Conservation (phyloP, 2,888 invertebrate species). For the Andrena camellia region DNA sequence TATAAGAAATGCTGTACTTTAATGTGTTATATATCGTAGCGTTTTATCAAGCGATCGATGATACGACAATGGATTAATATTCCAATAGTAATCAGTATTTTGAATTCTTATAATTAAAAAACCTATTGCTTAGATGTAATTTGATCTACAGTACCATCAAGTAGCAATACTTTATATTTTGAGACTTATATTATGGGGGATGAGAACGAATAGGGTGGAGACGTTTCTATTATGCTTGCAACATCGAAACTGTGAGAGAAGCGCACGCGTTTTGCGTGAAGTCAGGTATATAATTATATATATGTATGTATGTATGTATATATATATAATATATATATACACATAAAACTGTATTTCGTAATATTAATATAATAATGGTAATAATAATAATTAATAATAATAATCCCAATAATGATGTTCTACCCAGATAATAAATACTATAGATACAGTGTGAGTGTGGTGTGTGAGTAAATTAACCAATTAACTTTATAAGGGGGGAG, state of each 20-base stretch:
- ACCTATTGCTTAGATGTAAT: background rate
- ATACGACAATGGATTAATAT: background rate
- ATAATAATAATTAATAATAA: conserved; percentile 82
- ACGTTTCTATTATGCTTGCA: conserved; percentile 68
- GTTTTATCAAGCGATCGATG: background rate
- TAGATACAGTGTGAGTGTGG: conserved; percentile 85
- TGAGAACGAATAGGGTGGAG: background rate
- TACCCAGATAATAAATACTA: conserved; percentile 86
- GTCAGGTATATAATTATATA: conserved; percentile 80
- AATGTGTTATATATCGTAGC: background rate
- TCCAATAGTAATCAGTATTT: background rate
- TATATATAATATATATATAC: conserved; percentile 70
- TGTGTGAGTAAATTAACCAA: conserved; percentile 83
- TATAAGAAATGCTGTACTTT: conserved; percentile 53
- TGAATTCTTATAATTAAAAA: background rate
- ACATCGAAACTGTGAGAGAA: conserved; percentile 52
- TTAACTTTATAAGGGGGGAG: conserved; percentile 66
- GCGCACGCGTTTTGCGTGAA: conserved; percentile 72
- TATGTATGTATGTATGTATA: conserved; percentile 61
- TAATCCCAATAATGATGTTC: conserved; percentile 85
- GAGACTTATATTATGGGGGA: background rate
- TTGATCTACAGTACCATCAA: background rate
- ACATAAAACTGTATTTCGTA: conserved; percentile 85
- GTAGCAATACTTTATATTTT: conserved; percentile 13
- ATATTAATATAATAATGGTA: conserved; percentile 82